A percentile compares a stretch with the other conserved stretches of the same genome.
Conservation (phyloP, 2,797 vertebrate genomes). For the Echiichthys vipera region DNA sequence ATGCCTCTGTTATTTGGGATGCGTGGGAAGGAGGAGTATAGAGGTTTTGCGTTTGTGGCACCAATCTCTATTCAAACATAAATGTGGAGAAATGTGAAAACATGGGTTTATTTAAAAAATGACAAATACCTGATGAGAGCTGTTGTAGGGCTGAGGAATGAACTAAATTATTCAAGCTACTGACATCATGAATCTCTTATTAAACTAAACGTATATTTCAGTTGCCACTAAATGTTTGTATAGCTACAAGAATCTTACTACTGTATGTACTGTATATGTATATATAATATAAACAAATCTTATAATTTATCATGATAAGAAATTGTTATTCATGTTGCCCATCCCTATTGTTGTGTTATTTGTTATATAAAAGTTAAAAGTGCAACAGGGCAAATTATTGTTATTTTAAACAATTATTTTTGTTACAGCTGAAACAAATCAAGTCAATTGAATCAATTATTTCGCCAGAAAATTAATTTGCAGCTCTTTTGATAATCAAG, state of each 20-base stretch:
- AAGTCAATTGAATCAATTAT: not conserved
- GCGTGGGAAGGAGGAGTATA: conserved; percentile 58
- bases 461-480: not conserved
- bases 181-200: not conserved
- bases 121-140: not conserved
- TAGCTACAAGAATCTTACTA: too few relatives aligned
- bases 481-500: not conserved
- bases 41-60: conserved; percentile 47
- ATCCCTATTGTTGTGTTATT: too few relatives aligned
- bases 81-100: conserved; percentile 18
- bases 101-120: conserved; percentile 3
- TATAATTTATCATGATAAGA: not conserved
- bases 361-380: too few relatives aligned
- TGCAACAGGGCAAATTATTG: too few relatives aligned
- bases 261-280: too few relatives aligned
- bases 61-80: conserved; percentile 38
- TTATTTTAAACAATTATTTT: not conserved
- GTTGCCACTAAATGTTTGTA: not conserved
- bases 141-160: not conserved
- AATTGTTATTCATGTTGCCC: not conserved
- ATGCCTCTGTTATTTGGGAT: conserved; percentile 65
- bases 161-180: not conserved
- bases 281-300: not conserved
- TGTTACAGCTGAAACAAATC: not conserved
- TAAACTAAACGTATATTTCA: not conserved